Percentiles rank a stretch among this genome's conserved stretches.
Conservation (phyloP, 2,113 vertebrate genomes). For the Martes martes region DNA sequence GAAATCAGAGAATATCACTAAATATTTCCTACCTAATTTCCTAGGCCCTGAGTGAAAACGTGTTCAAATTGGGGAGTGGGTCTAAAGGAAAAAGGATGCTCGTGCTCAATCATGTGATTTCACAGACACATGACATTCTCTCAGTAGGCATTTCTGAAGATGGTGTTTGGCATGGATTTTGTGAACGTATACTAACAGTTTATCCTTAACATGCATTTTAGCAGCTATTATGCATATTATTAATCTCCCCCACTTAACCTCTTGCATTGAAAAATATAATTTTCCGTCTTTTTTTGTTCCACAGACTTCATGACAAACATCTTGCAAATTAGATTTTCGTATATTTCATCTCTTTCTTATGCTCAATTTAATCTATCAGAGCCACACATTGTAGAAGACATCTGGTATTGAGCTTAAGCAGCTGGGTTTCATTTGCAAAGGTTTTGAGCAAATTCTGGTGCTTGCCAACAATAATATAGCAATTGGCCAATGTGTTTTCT, state of each 20-base stretch:
- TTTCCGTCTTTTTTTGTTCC: conserved; percentile 73
- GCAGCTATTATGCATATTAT: conserved; percentile 59
- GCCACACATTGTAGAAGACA: conserved; percentile 76
- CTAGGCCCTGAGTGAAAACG: conserved; percentile 24
- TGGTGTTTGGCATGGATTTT: conserved; percentile 54
- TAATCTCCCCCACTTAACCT: conserved; percentile 53
- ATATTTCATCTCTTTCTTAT: conserved; percentile 84
- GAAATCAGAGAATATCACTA: conserved; percentile 6
- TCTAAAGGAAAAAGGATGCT: conserved; percentile 38
- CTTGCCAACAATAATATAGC: conserved; percentile 75
- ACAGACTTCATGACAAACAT: conserved; percentile 78
- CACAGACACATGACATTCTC: conserved; percentile 15
- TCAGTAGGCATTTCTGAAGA: conserved; percentile 13
- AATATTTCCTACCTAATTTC: conserved; percentile 61
- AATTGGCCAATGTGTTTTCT: conserved; percentile 63
- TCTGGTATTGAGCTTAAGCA: conserved; percentile 83
- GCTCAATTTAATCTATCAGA: conserved; percentile 84
- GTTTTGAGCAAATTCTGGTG: conserved; percentile 72
- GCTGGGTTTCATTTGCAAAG: conserved; percentile 84
- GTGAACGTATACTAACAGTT: conserved; percentile 47
- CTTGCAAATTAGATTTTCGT: conserved; percentile 84
- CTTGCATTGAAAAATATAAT: conserved; percentile 69
- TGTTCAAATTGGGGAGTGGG: background rate
- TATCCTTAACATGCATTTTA: conserved; percentile 60
- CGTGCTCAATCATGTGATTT: background rate